Percentiles rank a stretch among this genome's conserved stretches.
Evolutionary conservation across 1,140 invertebrate genomes (phyloP).

Genomic region (Himalopsyche phryganea): DNA sequence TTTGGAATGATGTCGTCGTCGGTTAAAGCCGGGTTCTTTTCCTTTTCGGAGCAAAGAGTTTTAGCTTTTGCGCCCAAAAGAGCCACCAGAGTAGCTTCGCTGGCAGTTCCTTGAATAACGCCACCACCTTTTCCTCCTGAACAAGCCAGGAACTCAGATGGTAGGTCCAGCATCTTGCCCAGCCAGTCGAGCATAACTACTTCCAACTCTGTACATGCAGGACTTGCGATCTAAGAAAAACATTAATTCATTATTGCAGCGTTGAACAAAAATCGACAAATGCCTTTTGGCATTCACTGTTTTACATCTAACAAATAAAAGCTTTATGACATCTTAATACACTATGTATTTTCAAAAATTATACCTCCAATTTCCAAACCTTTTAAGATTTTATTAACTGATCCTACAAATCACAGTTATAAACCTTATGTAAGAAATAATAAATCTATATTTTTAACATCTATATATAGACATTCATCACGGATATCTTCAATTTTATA

Average conservation of each 20-base stretch:
- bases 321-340: too few species aligned
- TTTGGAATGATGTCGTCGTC: slow-evolving; percentile 83
- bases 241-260: too few species aligned
- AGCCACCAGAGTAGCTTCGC: slow-evolving; percentile 82
- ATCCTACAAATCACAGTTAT: too few species aligned
- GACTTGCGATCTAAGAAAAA: slow-evolving; percentile 78
- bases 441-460: too few species aligned
- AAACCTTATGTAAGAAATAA: too few species aligned
- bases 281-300: too few species aligned
- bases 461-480: too few species aligned
- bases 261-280: not conserved
- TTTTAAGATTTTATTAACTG: too few species aligned
- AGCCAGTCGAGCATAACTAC: slow-evolving; percentile 97
- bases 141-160: slow-evolving; percentile 79
- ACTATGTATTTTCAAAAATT: too few species aligned
- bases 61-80: slow-evolving; percentile 86
- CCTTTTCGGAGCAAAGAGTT: slow-evolving; percentile 67
- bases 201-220: slow-evolving; percentile 96
- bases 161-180: slow-evolving; percentile 89
- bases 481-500: too few species aligned
- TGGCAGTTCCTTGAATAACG: slow-evolving; percentile 88
- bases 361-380: too few species aligned
- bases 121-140: slow-evolving; percentile 83
- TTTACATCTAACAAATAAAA: too few species aligned
- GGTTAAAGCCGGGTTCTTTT: slow-evolving; percentile 69